A percentile compares a stretch with the other conserved stretches of the same genome.
Conservation (phyloP, 2,113 vertebrate species). For the Mesembrinibis cayennensis region DNA sequence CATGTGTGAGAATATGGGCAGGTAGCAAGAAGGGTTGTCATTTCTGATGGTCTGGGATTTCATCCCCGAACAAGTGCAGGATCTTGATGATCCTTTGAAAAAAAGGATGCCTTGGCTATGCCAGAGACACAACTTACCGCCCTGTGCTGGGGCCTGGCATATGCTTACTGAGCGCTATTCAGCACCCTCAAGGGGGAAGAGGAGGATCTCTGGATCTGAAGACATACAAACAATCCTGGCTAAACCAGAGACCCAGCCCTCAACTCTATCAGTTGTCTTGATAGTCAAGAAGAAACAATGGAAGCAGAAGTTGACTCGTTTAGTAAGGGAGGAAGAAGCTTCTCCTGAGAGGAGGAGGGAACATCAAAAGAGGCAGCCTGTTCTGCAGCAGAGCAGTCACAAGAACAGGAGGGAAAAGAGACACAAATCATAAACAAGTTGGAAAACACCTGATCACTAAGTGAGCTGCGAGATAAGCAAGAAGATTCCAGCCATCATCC, state of each 20-base stretch:
- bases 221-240: too few species aligned
- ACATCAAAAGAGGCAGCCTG: neutral
- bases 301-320: neutral
- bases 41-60: neutral
- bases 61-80: neutral
- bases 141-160: neutral
- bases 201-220: neutral
- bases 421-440: neutral
- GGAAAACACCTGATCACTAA: neutral
- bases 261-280: rapidly evolving
- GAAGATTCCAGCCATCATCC: neutral
- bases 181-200: neutral
- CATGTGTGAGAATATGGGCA: neutral
- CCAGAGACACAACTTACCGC: neutral
- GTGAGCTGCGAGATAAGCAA: neutral
- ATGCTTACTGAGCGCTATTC: neutral
- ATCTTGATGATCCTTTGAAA: neutral
- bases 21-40: neutral
- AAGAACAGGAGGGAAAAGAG: neutral
- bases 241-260: neutral
- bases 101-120: neutral
- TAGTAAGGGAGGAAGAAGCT: neutral
- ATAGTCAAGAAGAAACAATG: neutral
- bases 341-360: neutral
- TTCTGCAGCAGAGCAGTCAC: neutral